Base-by-base conservation (phyloP, 1,140 invertebrate genomes). In the Drosophila santomea region DNA sequence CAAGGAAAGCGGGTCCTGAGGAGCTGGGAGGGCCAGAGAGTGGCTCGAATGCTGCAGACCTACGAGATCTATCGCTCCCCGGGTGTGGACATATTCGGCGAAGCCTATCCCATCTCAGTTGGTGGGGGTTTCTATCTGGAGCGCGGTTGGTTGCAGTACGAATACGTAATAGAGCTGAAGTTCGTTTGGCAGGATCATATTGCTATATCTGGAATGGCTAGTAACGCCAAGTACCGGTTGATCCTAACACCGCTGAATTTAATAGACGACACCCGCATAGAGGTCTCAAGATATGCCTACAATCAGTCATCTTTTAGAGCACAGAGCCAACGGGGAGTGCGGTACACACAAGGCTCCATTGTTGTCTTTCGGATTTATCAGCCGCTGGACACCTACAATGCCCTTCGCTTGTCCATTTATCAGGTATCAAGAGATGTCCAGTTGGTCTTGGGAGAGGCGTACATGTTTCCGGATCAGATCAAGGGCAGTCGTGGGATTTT, bases 101-200 rank as follows among this genome's bases (percentile, higher is more conserved):
- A 94, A 69, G 80, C 86, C 1, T 90, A 91, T 64, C 61, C 79
- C 15, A 62, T 50, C 0, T 93, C 94, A 60, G 94, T 95, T 92
- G 94, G 95, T 83, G 94, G 94, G 25, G 93, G 93, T 25, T 93
- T 93, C 14, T 94, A 94, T 68, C 92, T 97, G 17, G 95, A 96
- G 78, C 94, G 94, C 58, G 75, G 75, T 0, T 79, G 66, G 56
- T 92, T 98, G 2, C 97, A 95, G 17, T 94, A 95, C 58, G 97
- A 98, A 90, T 96, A 95, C 48, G 94, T 97, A 35, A 94, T 98
- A 48, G 97, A 98, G 91, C 94, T 99, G 60, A 97, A 98, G 92
- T 94, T 98, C 78, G 56, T 81, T 2, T 91, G 90, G 90, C 59
- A 54, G 11, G 71, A 82, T 23, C 90, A 88, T 35, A 12, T 81